A percentile compares a stretch with the other conserved stretches of the same genome.
Evolutionary conservation across 2,888 invertebrate genomes (phyloP).

Genomic region (Diachrysia chrysitis): DNA sequence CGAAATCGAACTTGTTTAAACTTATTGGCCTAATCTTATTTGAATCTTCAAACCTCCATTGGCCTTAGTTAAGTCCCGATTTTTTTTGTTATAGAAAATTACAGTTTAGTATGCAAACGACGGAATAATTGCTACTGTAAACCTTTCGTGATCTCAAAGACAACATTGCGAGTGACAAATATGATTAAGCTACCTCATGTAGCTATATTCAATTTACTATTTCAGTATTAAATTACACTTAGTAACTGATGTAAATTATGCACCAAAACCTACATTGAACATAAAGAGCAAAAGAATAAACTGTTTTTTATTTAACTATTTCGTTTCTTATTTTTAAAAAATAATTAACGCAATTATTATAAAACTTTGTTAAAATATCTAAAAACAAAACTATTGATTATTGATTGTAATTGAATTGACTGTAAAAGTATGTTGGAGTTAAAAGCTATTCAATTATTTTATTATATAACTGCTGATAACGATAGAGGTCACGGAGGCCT

Average conservation of each 20-base stretch:
- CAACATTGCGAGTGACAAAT: background rate
- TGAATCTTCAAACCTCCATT: no score
- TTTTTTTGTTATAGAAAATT: background rate
- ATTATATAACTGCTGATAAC: slow-evolving; percentile 1
- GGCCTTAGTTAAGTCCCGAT: background rate
- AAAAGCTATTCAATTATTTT: slow-evolving; percentile 9
- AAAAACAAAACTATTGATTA: no score
- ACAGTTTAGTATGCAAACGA: background rate
- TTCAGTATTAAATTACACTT: background rate
- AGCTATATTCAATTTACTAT: background rate
- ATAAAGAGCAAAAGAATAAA: no score
- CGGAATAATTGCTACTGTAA: background rate
- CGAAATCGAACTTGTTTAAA: no score
- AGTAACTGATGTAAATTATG: background rate
- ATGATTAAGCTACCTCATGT: background rate
- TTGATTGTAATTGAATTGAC: background rate
- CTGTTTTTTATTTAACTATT: no score
- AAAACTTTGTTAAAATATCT: no score
- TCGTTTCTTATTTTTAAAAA: no score
- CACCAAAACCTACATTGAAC: background rate
- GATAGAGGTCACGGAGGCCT: background rate
- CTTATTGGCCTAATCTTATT: background rate
- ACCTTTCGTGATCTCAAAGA: background rate
- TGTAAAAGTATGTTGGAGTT: background rate
- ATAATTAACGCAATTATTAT: no score